phyloP scores from a whole-genome alignment of 1,140 invertebrate species.

The Trachelipus rathkii region DNA sequence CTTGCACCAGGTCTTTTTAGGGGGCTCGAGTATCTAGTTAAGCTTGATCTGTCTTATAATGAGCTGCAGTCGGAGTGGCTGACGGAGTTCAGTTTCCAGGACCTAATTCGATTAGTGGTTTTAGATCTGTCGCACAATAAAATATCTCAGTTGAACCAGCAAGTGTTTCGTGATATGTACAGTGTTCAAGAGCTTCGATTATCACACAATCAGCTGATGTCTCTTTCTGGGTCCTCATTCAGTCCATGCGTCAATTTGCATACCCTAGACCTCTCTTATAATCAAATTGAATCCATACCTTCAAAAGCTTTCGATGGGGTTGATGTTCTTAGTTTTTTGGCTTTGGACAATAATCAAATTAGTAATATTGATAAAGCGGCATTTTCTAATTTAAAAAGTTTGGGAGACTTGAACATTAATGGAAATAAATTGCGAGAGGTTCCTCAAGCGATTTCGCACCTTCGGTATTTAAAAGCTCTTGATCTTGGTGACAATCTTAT shows the following conservation, averaged over 20 bases:
- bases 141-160: conserved; percentile 70
- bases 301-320: conserved; percentile 72
- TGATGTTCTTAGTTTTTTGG: conserved; percentile 69
- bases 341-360: conserved; percentile 73
- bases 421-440: conserved; percentile 70
- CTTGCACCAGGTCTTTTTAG: conserved; percentile 76
- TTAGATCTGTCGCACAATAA: conserved; percentile 80
- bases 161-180: conserved; percentile 69
- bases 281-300: conserved; percentile 70
- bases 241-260: conserved; percentile 77
- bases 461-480: conserved; percentile 69
- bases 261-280: conserved; percentile 71
- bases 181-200: conserved; percentile 76
- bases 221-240: conserved; percentile 73
- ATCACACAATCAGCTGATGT: conserved; percentile 71
- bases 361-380: conserved; percentile 71
- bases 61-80: conserved; percentile 50
- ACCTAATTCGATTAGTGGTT: conserved; percentile 76
- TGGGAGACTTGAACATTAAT: conserved; percentile 75
- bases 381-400: conserved; percentile 67
- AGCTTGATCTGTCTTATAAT: conserved; percentile 62
- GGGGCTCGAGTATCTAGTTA: conserved; percentile 66
- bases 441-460: conserved; percentile 67
- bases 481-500: conserved; percentile 78
- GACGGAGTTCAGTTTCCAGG: conserved; percentile 69